Percentiles rank a stretch among this genome's conserved stretches.
Evolutionary conservation across 2,113 vertebrate species (phyloP).

Genomic region (Hystrix cristata): DNA sequence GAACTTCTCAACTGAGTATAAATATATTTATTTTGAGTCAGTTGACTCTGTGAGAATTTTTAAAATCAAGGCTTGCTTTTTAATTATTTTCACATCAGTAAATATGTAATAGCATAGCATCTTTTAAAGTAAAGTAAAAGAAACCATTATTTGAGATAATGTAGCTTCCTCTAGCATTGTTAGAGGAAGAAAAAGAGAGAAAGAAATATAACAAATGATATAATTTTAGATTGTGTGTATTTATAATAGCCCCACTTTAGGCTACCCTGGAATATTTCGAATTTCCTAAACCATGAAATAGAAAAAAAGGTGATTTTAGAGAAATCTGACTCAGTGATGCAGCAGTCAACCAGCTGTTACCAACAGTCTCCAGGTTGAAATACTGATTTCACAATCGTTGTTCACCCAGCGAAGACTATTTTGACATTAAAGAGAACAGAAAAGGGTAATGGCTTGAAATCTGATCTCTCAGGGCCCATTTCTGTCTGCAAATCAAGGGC

Average conservation of each 20-base stretch:
- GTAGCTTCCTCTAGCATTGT: conserved; percentile 86
- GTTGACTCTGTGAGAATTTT: conserved; percentile 36
- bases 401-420: not conserved
- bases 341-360: not conserved
- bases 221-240: conserved; percentile 83
- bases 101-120: conserved; percentile 64
- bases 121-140: conserved; percentile 77
- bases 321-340: conserved; percentile 33
- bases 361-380: not conserved
- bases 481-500: not conserved
- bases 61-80: conserved; percentile 67
- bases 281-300: conserved; percentile 15
- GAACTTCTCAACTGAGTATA: conserved; percentile 45
- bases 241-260: conserved; percentile 73
- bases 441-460: not conserved
- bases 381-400: conserved; percentile 22
- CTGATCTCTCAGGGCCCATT: not conserved
- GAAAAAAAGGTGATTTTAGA: conserved; percentile 26
- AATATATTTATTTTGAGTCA: conserved; percentile 59
- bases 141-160: conserved; percentile 82
- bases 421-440: not conserved
- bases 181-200: conserved; percentile 78
- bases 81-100: conserved; percentile 64
- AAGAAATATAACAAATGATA: conserved; percentile 74
- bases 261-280: conserved; percentile 73